A percentile compares a stretch with the other conserved stretches of the same genome.
phyloP scores from a whole-genome alignment of 2,113 vertebrate genomes.

The Melanotaenia duboulayi region DNA sequence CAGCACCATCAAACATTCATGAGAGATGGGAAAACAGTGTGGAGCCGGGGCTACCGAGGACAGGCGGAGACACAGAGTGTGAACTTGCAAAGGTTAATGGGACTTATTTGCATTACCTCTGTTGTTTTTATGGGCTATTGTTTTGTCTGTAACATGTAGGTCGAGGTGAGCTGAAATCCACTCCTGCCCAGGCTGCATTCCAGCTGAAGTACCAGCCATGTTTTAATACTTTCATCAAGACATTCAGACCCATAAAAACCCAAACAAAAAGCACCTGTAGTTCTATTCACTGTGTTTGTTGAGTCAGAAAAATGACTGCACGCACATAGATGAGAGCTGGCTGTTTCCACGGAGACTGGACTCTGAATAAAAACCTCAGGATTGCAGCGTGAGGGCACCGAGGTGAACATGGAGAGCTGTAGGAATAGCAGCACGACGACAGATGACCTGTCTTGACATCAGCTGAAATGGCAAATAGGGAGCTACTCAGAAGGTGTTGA shows the following conservation, averaged over 20 bases:
- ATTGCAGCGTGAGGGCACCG: not conserved
- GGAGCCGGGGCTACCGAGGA: conserved; percentile 45
- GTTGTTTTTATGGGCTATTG: conserved; percentile 24
- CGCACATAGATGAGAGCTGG: conserved; percentile 8
- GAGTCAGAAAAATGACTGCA: not conserved
- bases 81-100: conserved; percentile 51
- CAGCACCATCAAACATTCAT: conserved; percentile 77
- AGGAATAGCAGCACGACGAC: conserved; percentile 10
- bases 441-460: not conserved
- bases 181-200: conserved; percentile 17
- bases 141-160: conserved; percentile 15
- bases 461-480: not conserved
- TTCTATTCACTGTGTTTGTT: not conserved
- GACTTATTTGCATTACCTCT: conserved; percentile 50
- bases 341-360: conserved; percentile 7
- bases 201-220: conserved; percentile 14
- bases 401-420: not conserved
- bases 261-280: not conserved
- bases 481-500: conserved; percentile 15
- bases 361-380: not conserved
- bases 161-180: conserved; percentile 37
- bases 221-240: not conserved
- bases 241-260: not conserved
- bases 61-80: conserved; percentile 16
- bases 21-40: conserved; percentile 63